These are phyloP conservation scores for Lophius piscatorius DNA, from an alignment of 2,113 vertebrate species.

Conservation along the genomic window DNA sequence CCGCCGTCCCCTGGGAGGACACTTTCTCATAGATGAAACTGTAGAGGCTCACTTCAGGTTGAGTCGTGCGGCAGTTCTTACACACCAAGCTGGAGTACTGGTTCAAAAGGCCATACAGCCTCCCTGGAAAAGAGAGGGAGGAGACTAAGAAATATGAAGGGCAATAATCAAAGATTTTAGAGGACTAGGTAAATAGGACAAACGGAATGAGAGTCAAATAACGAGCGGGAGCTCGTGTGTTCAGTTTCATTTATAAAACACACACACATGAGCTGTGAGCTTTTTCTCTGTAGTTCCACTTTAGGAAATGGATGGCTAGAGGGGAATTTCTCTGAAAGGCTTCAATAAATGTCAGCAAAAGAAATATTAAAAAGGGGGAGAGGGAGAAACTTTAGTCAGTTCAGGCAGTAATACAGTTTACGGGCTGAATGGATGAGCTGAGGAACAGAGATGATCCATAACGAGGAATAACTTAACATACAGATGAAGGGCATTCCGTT, in stretches of 20 bases:
- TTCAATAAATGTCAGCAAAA: constrained; percentile 79
- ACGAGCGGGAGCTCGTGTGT: constrained; percentile 20
- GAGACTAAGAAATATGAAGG: constrained; percentile 8
- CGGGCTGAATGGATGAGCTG: constrained; percentile 54
- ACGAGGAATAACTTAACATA: constrained; percentile 66
- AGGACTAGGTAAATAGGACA: constrained; percentile 27
- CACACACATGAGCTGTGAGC: constrained; percentile 33
- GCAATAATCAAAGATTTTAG: constrained; percentile 17
- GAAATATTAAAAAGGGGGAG: constrained; percentile 68
- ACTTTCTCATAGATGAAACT: constrained; percentile 84
- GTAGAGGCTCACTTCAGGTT: constrained; percentile 88
- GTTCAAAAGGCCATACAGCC: constrained; percentile 86
- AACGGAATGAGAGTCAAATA: constrained; percentile 18
- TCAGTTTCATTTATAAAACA: too few relatives aligned
- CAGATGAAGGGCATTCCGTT: constrained; percentile 40
- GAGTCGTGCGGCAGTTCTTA: constrained; percentile 84
- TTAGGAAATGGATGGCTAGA: constrained; percentile 77
- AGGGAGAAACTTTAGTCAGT: constrained; percentile 54
- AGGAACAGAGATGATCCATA: constrained; percentile 46
- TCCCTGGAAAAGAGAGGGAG: constrained; percentile 75
- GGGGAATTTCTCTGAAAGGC: constrained; percentile 78
- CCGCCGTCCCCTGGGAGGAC: constrained; percentile 63
- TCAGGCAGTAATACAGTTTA: constrained; percentile 70
- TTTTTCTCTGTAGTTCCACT: constrained; percentile 67
- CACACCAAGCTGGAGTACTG: constrained; percentile 88